A percentile compares a stretch with the other conserved stretches of the same genome.
These are phyloP conservation scores for Metallyticus violacea DNA, from an alignment of 2,888 invertebrate species.

Conservation along the genomic window DNA sequence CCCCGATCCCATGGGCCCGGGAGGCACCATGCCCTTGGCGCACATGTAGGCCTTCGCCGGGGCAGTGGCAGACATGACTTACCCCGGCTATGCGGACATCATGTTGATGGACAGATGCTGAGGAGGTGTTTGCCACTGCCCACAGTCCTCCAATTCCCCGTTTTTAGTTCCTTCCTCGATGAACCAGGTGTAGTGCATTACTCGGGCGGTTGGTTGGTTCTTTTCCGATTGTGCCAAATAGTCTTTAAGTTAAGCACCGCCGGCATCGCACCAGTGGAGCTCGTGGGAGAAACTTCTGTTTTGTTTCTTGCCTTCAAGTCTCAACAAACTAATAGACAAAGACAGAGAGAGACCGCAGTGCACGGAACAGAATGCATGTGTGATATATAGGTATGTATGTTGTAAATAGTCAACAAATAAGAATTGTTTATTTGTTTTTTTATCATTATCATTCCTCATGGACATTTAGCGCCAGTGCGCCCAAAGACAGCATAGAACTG, in stretches of 20 bases:
- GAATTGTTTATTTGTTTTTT: neutral
- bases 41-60: slow-evolving; percentile 56
- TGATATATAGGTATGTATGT: neutral
- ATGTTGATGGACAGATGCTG: slow-evolving; percentile 12
- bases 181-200: neutral
- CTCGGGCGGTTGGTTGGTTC: neutral
- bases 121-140: neutral
- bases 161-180: neutral
- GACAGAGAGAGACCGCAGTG: neutral
- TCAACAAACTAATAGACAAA: neutral
- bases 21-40: slow-evolving; percentile 56
- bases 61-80: neutral
- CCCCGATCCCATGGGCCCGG: slow-evolving; percentile 59
- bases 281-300: neutral
- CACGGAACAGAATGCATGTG: neutral
- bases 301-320: neutral
- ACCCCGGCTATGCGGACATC: neutral
- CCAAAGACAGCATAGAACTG: neutral
- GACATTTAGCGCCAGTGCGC: neutral
- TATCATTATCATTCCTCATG: neutral
- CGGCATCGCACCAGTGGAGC: neutral
- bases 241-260: slow-evolving; percentile 4
- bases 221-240: slow-evolving; percentile 11
- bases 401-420: neutral
- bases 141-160: neutral